Base-by-base conservation (phyloP, 2,888 invertebrate species). In the Aricia artaxerxes region DNA sequence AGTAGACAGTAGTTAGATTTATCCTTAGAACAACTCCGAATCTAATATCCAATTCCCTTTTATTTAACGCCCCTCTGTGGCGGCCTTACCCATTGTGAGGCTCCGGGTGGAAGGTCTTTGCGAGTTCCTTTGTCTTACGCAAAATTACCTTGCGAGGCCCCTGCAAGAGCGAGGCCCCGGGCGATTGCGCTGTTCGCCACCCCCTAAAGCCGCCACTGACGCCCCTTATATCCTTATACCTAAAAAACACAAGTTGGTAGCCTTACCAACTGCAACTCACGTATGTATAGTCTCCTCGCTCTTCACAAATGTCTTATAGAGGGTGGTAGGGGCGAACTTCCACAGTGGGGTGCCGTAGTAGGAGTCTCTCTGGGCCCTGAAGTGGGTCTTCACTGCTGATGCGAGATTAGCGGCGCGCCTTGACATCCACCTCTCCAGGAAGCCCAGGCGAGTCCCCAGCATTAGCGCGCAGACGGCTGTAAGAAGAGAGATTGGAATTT, bases 261-360 rank as follows among this genome's bases (percentile, higher is more conserved):
- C 76, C 31, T 24, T 60, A 79, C 35, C 79, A 53, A 77, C 16
- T 81, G 85, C 5, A 57, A 88, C 96, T 95, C 94, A 97, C 97
- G 96, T 96, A 88, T 98, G 97, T 87, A 98, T 97, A 79, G 95
- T 95, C 85, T 97, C 97, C 89, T 98, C 98, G 88, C 97, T 97
- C 81, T 95, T 91, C 16, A 95, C 95, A 82, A 98, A 96, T 4
- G 96, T 95, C 78, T 94, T 95, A 88, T 98, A 98, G 0, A 97
- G 95, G 77, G 95, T 91, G 0, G 97, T 97, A 0, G 97, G 96
- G 24, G 97, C 95, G 81, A 97, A 95, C 90, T 98, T 98, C 98
- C 98, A 98, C 79, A 97, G 89, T 0, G 97, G 97, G 61, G 97
- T 95, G 0, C 97, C 97, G 87, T 97, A 98, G 89, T 96, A 97